Evolutionary conservation across 2,113 vertebrate species (phyloP).

Genomic region (Oryzias melastigma): DNA sequence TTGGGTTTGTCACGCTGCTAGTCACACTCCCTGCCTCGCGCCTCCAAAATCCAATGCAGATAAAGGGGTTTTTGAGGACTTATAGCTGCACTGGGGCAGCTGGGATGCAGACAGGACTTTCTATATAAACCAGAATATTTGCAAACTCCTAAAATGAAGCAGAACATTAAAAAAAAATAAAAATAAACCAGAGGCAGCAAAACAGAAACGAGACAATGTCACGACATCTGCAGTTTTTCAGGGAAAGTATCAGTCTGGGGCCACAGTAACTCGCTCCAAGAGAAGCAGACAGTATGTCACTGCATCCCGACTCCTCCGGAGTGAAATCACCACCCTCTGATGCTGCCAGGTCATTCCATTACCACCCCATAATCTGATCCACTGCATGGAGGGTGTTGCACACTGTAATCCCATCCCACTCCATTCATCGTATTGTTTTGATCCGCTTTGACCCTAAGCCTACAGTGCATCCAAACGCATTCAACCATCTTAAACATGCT

Average conservation of each 20-base stretch:
- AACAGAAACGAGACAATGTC: background rate
- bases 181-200: conserved; percentile 12
- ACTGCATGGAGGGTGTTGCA: conserved; percentile 1
- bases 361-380: conserved; percentile 3
- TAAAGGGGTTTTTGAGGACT: conserved; percentile 9
- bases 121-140: conserved; percentile 39
- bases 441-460: background rate
- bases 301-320: conserved; percentile 19
- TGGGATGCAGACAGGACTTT: conserved; percentile 19
- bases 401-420: background rate
- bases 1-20: conserved; percentile 42
- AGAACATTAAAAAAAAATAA: background rate
- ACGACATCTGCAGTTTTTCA: conserved; percentile 5
- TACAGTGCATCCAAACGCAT: background rate
- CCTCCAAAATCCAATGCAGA: conserved; percentile 30
- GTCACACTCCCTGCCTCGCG: conserved; percentile 53
- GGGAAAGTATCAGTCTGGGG: background rate
- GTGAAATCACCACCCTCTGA: conserved; percentile 29
- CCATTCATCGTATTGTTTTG: background rate
- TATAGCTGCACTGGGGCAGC: conserved; percentile 1
- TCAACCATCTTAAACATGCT: background rate
- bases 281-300: conserved; percentile 10
- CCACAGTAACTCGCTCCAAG: background rate
- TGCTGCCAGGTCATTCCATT: conserved; percentile 16
- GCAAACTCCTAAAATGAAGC: conserved; percentile 24